Percentiles rank a stretch among this genome's conserved stretches.
Conservation (phyloP, 2,113 vertebrate species). For the Halichoerus grypus region DNA sequence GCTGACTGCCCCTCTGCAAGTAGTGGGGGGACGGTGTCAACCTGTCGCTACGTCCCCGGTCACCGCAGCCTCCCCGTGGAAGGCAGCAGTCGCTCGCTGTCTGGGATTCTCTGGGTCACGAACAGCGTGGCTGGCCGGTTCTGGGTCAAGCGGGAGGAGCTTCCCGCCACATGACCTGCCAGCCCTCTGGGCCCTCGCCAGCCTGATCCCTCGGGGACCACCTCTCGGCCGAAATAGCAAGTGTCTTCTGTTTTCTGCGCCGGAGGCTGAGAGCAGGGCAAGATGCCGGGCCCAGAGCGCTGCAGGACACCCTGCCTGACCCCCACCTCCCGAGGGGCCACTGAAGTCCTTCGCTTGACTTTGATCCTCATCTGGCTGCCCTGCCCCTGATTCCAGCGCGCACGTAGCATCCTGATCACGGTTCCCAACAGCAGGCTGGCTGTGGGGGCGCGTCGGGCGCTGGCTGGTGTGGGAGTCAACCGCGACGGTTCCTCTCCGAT, state of each 20-base stretch:
- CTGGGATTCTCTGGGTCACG: not conserved
- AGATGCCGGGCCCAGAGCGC: not conserved
- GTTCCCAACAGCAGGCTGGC: not conserved
- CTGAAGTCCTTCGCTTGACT: not conserved
- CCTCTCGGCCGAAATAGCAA: not conserved
- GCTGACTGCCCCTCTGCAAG: not conserved
- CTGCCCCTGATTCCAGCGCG: fast-evolving
- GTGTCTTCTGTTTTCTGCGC: not conserved
- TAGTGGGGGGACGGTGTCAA: not conserved
- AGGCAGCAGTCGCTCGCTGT: not conserved
- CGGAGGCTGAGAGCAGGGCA: not conserved
- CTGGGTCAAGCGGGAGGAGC: not conserved
- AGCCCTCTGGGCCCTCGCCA: not conserved
- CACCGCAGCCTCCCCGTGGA: not conserved
- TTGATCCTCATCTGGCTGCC: not conserved
- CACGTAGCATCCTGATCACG: not conserved
- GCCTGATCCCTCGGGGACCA: not conserved
- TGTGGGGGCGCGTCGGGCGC: fast-evolving
- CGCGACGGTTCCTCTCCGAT: not conserved
- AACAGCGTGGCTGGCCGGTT: not conserved
- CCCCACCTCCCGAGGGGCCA: not conserved
- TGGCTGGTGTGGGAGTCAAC: not conserved
- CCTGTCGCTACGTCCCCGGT: fast-evolving
- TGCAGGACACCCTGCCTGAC: not conserved
- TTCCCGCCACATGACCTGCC: not conserved